Conservation (phyloP, 2,888 invertebrate genomes). For the Vanessa cardui region DNA sequence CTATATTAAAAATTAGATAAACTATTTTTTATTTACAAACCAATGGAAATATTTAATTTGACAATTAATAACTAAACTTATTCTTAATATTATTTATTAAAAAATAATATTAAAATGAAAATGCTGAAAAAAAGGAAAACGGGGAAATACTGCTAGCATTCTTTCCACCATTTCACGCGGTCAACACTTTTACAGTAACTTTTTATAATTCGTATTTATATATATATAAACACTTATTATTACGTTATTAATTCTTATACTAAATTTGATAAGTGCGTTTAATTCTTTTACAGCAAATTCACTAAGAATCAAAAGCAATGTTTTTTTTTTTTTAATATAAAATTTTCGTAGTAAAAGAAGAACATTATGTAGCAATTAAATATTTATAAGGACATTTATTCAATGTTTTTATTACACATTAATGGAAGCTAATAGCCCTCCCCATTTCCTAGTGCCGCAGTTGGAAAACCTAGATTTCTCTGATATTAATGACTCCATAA, state of each 20-base stretch:
- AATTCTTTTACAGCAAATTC: not conserved
- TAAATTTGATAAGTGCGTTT: not conserved
- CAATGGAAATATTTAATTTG: too few species aligned
- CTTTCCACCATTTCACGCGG: too few species aligned
- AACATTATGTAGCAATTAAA: slow-evolving; percentile 18
- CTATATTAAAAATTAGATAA: too few species aligned
- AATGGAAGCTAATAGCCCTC: slow-evolving; percentile 36
- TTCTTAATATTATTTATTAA: too few species aligned
- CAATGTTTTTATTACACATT: slow-evolving; percentile 33
- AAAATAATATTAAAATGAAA: too few species aligned
- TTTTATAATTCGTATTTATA: too few species aligned
- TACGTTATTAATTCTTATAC: too few species aligned
- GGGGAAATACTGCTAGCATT: too few species aligned
- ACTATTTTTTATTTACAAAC: too few species aligned
- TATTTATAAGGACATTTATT: slow-evolving; percentile 33
- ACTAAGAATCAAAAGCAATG: not conserved
- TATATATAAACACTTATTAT: too few species aligned
- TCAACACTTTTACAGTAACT: too few species aligned
- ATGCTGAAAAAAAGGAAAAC: too few species aligned
- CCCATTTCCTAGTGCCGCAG: slow-evolving; percentile 34
- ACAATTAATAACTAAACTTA: not conserved
- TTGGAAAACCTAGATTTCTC: slow-evolving; percentile 36
- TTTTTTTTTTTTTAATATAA: not conserved
- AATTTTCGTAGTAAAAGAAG: not conserved
- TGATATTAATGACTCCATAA: slow-evolving; percentile 37